Evolutionary conservation across 2,888 invertebrate genomes (phyloP).

Genomic region (Tetragonisca angustula): DNA sequence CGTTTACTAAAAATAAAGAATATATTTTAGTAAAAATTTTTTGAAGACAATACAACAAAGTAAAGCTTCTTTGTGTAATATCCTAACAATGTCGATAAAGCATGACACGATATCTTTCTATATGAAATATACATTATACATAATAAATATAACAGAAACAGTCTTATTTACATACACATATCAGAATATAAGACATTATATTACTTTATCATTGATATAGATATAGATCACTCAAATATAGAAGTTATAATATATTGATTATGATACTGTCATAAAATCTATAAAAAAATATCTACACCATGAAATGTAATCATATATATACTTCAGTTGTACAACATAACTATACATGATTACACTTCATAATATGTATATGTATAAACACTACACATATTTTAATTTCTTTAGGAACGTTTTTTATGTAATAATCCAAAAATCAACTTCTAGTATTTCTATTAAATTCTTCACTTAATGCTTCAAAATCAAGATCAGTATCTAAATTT

Average conservation of each 20-base stretch:
- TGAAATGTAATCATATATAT: conserved; percentile 47
- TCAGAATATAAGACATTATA: conserved; percentile 52
- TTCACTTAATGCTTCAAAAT: conserved; percentile 81
- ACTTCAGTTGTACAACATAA: conserved; percentile 46
- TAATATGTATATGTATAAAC: too few species aligned
- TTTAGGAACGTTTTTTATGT: conserved; percentile 53
- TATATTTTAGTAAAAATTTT: conserved; percentile 10
- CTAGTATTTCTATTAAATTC: conserved; percentile 81
- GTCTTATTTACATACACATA: conserved; percentile 58
- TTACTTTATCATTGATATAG: conserved; percentile 39
- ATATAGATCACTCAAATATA: conserved; percentile 29
- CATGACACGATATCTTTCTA: conserved; percentile 19
- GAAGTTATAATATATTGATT: conserved; percentile 52
- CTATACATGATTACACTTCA: conserved; percentile 32
- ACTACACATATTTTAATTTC: conserved; percentile 59
- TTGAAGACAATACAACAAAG: conserved; percentile 23
- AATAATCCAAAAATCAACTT: conserved; percentile 76
- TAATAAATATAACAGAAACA: conserved; percentile 49
- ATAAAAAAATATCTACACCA: conserved; percentile 65
- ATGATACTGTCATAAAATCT: conserved; percentile 52
- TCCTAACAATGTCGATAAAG: background rate
- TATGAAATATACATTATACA: conserved; percentile 34
- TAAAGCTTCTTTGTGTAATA: conserved; percentile 10
- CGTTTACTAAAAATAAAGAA: conserved; percentile 22
- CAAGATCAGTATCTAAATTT: conserved; percentile 79